phyloP scores from a whole-genome alignment of 2,113 vertebrate species.

The Okapia johnstoni region DNA sequence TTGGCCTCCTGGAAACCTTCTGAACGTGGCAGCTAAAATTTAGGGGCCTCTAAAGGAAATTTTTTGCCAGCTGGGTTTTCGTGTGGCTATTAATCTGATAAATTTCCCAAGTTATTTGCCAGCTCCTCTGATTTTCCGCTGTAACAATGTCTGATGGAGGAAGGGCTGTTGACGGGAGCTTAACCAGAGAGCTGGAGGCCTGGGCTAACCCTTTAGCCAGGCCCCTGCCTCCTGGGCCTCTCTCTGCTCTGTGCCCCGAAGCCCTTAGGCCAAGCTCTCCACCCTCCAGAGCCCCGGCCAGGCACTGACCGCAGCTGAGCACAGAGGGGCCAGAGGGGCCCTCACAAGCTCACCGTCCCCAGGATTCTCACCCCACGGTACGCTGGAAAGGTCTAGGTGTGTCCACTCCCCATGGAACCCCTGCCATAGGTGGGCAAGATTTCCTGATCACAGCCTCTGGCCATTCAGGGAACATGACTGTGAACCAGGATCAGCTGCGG shows the following conservation, averaged over 20 bases:
- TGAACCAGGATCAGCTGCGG: fast-evolving
- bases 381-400: background rate
- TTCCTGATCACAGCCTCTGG: background rate
- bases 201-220: background rate
- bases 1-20: background rate
- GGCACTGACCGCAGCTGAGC: no score
- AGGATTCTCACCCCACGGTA: fast-evolving
- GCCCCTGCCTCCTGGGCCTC: no score
- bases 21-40: background rate
- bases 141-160: background rate
- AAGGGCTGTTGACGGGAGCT: fast-evolving
- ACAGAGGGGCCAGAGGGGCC: fast-evolving
- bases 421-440: fast-evolving
- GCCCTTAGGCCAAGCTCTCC: background rate
- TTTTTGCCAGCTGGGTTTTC: background rate
- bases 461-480: fast-evolving
- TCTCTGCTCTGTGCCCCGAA: background rate
- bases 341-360: fast-evolving
- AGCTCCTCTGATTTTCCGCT: background rate
- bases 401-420: background rate
- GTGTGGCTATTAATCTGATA: background rate
- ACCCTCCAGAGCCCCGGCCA: background rate
- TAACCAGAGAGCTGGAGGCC: fast-evolving
- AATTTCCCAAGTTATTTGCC: no score
- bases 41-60: background rate